Evolutionary conservation across 2,888 invertebrate genomes (phyloP).

Genomic region (Drosophila nr. perissopoda): DNA sequence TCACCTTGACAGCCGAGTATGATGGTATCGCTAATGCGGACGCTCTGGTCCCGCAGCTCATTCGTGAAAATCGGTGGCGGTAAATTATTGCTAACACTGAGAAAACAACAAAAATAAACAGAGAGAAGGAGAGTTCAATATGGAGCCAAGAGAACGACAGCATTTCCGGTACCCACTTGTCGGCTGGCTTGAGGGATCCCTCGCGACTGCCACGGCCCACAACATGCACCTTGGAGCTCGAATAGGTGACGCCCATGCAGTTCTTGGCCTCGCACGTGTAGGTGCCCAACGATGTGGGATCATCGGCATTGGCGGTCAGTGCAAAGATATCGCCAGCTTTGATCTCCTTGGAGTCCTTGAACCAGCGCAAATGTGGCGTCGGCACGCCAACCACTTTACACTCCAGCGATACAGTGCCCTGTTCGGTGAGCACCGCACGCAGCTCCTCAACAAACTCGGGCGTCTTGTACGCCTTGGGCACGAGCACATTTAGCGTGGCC

Average conservation of each 20-base stretch:
- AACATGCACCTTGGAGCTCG: constrained; percentile 93
- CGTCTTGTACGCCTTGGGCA: constrained; percentile 94
- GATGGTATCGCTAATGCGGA: constrained; percentile 91
- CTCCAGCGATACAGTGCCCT: constrained; percentile 95
- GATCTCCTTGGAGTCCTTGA: constrained; percentile 94
- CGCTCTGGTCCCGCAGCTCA: constrained; percentile 90
- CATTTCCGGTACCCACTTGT: constrained; percentile 86
- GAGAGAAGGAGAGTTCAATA: not conserved
- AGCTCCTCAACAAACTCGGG: constrained; percentile 95
- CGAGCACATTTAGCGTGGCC: constrained; percentile 91
- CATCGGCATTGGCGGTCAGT: constrained; percentile 92
- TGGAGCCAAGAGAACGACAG: not conserved
- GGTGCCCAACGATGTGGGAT: constrained; percentile 93
- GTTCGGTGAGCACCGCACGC: constrained; percentile 92
- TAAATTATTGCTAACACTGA: constrained; percentile 79
- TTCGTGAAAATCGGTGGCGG: constrained; percentile 92
- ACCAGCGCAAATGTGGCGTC: constrained; percentile 91
- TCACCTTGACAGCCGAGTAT: constrained; percentile 91
- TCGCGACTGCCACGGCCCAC: constrained; percentile 90
- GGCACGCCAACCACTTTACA: constrained; percentile 97
- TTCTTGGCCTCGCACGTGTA: constrained; percentile 95
- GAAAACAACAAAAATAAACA: constrained; percentile 3
- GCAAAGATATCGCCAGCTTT: constrained; percentile 96
- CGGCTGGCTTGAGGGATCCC: constrained; percentile 89
- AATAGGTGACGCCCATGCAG: constrained; percentile 94